phyloP scores from a whole-genome alignment of 2,113 vertebrate genomes.

The Ciconia stormi region DNA sequence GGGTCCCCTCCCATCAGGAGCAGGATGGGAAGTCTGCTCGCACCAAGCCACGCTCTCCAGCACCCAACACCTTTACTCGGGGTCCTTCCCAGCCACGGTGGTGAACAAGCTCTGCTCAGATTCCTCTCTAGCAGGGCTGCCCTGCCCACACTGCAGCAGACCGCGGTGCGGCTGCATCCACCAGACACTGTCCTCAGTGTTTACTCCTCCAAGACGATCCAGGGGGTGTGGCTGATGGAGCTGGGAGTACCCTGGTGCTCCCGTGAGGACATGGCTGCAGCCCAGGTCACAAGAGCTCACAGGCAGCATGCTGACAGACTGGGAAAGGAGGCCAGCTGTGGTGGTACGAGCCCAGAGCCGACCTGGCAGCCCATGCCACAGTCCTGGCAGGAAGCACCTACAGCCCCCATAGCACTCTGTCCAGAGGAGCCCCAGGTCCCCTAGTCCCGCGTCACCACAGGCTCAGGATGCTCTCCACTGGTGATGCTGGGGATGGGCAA shows the following conservation, averaged over 20 bases:
- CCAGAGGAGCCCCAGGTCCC: background rate
- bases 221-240: background rate
- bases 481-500: background rate
- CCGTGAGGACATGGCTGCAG: background rate
- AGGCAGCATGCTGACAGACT: background rate
- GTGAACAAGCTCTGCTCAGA: background rate
- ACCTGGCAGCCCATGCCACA: background rate
- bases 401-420: background rate
- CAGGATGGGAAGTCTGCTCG: background rate
- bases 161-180: accelerated
- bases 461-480: background rate
- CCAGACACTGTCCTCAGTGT: background rate
- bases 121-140: background rate
- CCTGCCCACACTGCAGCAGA: background rate
- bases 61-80: background rate
- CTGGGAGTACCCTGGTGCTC: background rate
- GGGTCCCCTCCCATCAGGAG: background rate
- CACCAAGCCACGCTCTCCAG: background rate
- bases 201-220: background rate
- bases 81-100: background rate
- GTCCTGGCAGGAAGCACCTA: background rate
- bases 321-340: background rate
- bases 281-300: background rate
- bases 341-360: background rate
- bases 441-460: accelerated